Percentiles rank a stretch among this genome's conserved stretches.
These are phyloP conservation scores for Lacerta viridis DNA, from an alignment of 2,797 vertebrate genomes.

Conservation along the genomic window DNA sequence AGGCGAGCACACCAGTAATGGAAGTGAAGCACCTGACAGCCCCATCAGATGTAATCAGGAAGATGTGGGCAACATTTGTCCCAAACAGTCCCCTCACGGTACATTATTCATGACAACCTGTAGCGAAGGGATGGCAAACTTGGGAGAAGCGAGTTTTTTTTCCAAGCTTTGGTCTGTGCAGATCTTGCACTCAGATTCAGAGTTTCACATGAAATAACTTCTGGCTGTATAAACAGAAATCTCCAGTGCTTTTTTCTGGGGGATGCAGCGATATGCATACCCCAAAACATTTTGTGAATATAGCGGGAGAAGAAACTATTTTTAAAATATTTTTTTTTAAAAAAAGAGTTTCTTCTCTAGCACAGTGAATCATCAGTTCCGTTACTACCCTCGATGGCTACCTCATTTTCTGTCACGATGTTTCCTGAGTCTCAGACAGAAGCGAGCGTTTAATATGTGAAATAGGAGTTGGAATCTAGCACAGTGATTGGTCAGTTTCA, in stretches of 20 bases:
- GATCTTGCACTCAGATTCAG: neutral
- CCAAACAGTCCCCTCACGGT: neutral
- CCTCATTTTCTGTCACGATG: too few relatives aligned
- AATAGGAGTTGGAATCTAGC: too few relatives aligned
- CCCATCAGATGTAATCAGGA: constrained; percentile 42
- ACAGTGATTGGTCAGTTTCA: too few relatives aligned
- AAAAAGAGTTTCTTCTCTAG: too few relatives aligned
- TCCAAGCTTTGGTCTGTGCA: neutral
- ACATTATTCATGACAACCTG: constrained; percentile 32
- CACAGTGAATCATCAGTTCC: too few relatives aligned
- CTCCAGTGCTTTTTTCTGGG: neutral
- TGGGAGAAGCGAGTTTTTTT: neutral
- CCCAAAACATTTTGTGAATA: neutral
- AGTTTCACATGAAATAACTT: neutral
- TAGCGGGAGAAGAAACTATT: neutral
- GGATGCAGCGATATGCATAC: too few relatives aligned
- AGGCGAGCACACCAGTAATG: rapidly evolving
- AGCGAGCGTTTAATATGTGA: too few relatives aligned
- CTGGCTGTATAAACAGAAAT: neutral
- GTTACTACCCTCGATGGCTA: too few relatives aligned
- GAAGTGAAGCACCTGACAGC: constrained; percentile 31
- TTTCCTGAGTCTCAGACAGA: too few relatives aligned
- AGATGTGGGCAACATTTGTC: neutral
- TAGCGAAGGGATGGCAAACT: neutral
- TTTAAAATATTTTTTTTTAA: too few relatives aligned